phyloP scores from a whole-genome alignment of 2,888 invertebrate species.

The Embidobia sp. region DNA sequence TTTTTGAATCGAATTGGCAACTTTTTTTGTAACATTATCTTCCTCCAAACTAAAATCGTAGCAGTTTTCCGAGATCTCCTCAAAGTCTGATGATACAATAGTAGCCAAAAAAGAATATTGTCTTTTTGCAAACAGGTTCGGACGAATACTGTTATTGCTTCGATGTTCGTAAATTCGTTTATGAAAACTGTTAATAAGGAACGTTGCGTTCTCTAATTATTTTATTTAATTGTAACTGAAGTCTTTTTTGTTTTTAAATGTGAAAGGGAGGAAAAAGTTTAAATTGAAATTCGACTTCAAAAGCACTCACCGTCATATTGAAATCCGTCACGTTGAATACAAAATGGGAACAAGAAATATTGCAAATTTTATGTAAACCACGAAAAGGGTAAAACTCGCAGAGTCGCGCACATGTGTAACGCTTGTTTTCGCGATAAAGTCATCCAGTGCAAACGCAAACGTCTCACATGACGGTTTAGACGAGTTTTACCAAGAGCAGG shows the following conservation, averaged over 20 bases:
- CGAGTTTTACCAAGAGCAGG: constrained; percentile 71
- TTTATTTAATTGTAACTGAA: no score
- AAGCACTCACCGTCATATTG: constrained; percentile 49
- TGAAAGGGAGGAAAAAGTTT: background rate
- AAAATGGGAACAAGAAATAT: constrained; percentile 19
- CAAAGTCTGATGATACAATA: constrained; percentile 14
- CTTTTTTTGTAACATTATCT: constrained; percentile 36
- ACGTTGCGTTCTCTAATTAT: no score
- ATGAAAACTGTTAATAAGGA: no score
- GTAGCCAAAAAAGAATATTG: constrained; percentile 16
- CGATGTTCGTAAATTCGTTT: no score
- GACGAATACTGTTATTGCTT: no score
- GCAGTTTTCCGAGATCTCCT: constrained; percentile 20
- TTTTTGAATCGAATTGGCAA: constrained; percentile 7
- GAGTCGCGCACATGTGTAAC: constrained; percentile 54
- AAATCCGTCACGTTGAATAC: constrained; percentile 26
- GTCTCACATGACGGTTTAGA: constrained; percentile 70
- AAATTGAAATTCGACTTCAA: constrained; percentile 20
- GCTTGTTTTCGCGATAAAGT: constrained; percentile 52
- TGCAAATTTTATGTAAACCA: constrained; percentile 31
- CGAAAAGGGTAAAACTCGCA: constrained; percentile 21
- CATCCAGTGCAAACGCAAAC: constrained; percentile 66
- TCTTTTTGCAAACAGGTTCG: constrained; percentile 1
- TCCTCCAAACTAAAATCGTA: constrained; percentile 20
- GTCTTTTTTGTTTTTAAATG: no score